Evolutionary conservation across 2,113 vertebrate genomes (phyloP), one percentile per base, ranked within the genome.

Genomic region (Cinclus mexicanus): DNA sequence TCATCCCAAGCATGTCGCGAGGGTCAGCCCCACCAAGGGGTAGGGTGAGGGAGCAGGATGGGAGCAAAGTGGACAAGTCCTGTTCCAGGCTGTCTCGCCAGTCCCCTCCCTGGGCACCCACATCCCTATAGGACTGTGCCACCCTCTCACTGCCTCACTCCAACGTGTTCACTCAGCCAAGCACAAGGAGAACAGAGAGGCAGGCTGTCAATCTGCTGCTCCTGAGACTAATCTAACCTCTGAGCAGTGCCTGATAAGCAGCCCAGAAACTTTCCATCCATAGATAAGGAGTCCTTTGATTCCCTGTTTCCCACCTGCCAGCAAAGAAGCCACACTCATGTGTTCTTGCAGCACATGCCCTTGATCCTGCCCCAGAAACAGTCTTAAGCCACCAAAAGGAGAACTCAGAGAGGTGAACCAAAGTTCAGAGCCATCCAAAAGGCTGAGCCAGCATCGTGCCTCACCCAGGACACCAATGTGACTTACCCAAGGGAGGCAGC

Each of bases 251-350:
- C 84, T 85, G 95, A 96, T 96, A 96, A 96, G 67, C 68, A 81
- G 77, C 59, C 47, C 81, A 92, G 77, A 94, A 97, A 96, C 75
- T 95, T 97, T 95, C 94, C 95, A 88, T 53, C 74, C 74, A 2
- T 21, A 76, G 94, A 94, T 97, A 96, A 95, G 77, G 56, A 77
- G 56, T n/a, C 70, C 64, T 94, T 97, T 93, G 65, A 57, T 70
- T 74, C 35, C 53, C n/a, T 1, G 6, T 37, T 78, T 72, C 68
- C 68, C 18, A n/a, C 2, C 2, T 61, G 67, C 78, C 81, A 46
- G 69, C 86, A 85, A 72, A 89, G 78, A 11, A 47, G 59, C 67
- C 4, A 1, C 6, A 1, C 87, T 91, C 8, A 0, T 31, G 80
- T 41, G 55, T 35, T 74, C 83, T 53, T 23, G 61, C 10, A 1